Evolutionary conservation across 2,888 invertebrate species (phyloP).

Genomic region (Mayetiola destructor): DNA sequence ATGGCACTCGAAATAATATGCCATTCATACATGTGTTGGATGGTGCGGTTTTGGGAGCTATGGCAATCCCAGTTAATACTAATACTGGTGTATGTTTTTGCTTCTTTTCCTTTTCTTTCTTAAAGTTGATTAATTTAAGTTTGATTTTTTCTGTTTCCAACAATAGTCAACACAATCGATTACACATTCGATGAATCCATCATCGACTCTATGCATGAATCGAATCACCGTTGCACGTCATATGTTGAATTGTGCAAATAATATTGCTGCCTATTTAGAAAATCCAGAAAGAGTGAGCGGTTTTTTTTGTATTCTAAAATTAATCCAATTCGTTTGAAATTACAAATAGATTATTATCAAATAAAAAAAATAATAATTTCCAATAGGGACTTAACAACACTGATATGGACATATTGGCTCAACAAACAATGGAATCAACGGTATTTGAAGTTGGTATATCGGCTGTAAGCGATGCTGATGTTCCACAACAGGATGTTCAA

Average conservation of each 20-base stretch:
- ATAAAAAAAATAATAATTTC: background rate
- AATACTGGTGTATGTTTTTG: slow-evolving; percentile 22
- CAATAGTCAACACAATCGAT: slow-evolving; percentile 24
- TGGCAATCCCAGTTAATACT: slow-evolving; percentile 32
- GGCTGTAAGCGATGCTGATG: slow-evolving; percentile 25
- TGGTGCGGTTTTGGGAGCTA: slow-evolving; percentile 35
- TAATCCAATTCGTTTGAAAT: slow-evolving; percentile 2
- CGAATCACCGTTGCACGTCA: slow-evolving; percentile 35
- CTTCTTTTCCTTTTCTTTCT: background rate
- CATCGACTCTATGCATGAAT: slow-evolving; percentile 35
- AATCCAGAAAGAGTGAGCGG: slow-evolving; percentile 29
- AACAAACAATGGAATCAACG: slow-evolving; percentile 37
- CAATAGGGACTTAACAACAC: slow-evolving; percentile 32
- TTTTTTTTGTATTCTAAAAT: background rate
- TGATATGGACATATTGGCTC: slow-evolving; percentile 33
- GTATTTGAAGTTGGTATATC: slow-evolving; percentile 36
- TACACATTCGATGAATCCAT: slow-evolving; percentile 30
- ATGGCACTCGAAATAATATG: slow-evolving; percentile 23
- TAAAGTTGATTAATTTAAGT: background rate
- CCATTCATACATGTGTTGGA: slow-evolving; percentile 32
- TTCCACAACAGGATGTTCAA: slow-evolving; percentile 30
- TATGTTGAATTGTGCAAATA: slow-evolving; percentile 35
- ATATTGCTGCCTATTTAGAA: slow-evolving; percentile 34
- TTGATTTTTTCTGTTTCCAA: slow-evolving; percentile 2
- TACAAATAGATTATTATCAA: background rate